Evolutionary conservation across 2,888 invertebrate genomes (phyloP), one percentile per base, ranked within the genome.

Genomic region (Acanthosepion pharaonis): DNA sequence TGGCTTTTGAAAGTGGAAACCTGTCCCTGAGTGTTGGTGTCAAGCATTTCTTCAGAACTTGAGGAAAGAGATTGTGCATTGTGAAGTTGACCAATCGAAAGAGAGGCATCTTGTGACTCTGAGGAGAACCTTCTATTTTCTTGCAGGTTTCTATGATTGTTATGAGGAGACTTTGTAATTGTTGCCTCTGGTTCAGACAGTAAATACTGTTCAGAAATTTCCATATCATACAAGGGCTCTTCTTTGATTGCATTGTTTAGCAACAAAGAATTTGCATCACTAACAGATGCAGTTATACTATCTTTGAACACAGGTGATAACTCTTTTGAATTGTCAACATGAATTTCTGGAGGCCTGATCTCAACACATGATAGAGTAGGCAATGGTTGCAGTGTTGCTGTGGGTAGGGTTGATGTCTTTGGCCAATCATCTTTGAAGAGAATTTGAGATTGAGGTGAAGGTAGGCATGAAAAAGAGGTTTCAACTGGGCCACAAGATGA

Each of bases 401-500:
- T 9, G 9, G n/a, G n/a, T 78, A 15, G 78, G 15, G n/a, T 4
- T n/a, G n/a, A 33, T 33, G 78, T n/a, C n/a, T 11, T n/a, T 33
- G n/a, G 18, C 78, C 78, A 78, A 78, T 78, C n/a, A 78, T 78
- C 28, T 28, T 64, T 78, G n/a, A 15, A 78, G n/a, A n/a, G 15
- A 78, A 78, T n/a, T 78, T 78, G 78, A 78, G 78, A n/a, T n/a
- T 78, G 78, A 78, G 78, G 78, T 15, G n/a, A 78, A n/a, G 78
- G 78, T 33, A 5, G 78, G n/a, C n/a, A 78, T 78, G 78, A n/a
- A 78, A 78, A 78, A 78, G 78, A 33, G 11, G 78, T 78, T 78
- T 78, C 15, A 33, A n/a, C 11, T 15, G n/a, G n/a, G n/a, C 8
- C 15, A 78, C 78, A 78, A 78, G 78, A 78, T 78, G 78, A 78